phyloP scores from a whole-genome alignment of 2,888 invertebrate genomes.

The Azorinus chamasolen region DNA sequence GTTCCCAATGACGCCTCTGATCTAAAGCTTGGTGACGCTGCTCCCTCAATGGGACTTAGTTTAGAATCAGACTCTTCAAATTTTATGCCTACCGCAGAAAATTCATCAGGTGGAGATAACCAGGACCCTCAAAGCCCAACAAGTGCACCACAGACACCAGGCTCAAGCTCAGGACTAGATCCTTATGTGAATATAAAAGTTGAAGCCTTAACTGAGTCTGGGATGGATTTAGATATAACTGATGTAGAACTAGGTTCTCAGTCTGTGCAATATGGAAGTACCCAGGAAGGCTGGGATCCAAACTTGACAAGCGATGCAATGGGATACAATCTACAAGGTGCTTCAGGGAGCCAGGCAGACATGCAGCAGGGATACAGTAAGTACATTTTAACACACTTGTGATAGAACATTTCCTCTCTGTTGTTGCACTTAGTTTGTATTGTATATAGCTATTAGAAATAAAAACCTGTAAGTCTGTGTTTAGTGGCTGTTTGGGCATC shows the following conservation, averaged over 20 bases:
- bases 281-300: slow-evolving; percentile 7
- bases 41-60: slow-evolving; percentile 35
- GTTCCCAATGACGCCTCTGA: slow-evolving; percentile 7
- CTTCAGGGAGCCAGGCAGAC: slow-evolving; percentile 7
- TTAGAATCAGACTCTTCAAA: slow-evolving; percentile 45
- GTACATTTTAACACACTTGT: background rate
- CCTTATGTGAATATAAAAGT: slow-evolving; percentile 23
- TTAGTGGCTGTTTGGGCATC: no score
- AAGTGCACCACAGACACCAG: background rate
- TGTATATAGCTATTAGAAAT: no score
- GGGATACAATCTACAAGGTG: background rate
- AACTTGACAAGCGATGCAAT: background rate
- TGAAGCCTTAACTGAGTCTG: slow-evolving; percentile 41
- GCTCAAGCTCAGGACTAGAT: background rate
- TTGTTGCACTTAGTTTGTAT: no score
- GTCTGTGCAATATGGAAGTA: background rate
- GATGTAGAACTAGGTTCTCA: slow-evolving; percentile 50
- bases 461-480: no score
- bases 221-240: slow-evolving; percentile 55
- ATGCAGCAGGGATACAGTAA: slow-evolving; percentile 17
- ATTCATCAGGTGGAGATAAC: background rate
- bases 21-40: slow-evolving; percentile 23
- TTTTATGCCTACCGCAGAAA: background rate
- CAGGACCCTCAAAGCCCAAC: background rate
- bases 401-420: background rate